A percentile compares a stretch with the other conserved stretches of the same genome.
These are phyloP conservation scores for Oreochromis spilurus DNA, from an alignment of 2,113 vertebrate genomes.

Conservation along the genomic window DNA sequence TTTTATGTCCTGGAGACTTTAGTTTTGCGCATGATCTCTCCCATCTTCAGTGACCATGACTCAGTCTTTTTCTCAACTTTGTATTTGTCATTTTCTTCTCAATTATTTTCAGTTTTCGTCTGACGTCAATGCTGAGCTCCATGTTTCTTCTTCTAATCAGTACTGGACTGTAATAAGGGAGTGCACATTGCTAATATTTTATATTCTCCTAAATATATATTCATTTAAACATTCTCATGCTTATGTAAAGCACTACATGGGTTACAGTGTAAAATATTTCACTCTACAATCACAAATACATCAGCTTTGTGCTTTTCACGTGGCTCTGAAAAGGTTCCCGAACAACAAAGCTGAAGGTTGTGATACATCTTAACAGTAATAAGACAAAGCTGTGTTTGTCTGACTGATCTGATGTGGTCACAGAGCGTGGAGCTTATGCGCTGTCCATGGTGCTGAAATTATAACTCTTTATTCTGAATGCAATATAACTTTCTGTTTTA, in stretches of 20 bases:
- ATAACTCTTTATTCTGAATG: accelerated
- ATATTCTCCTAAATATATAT: neutral
- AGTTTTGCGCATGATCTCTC: neutral
- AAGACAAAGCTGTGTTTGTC: neutral
- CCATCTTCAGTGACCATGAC: too few species aligned
- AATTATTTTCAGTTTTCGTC: neutral
- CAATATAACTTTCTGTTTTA: neutral
- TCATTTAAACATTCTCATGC: neutral
- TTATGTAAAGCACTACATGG: neutral
- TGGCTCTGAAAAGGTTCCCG: too few species aligned
- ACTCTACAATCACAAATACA: neutral
- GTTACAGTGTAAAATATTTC: neutral
- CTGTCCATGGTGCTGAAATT: neutral
- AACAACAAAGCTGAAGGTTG: neutral
- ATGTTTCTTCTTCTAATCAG: neutral
- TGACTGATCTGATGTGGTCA: neutral
- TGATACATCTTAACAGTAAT: neutral
- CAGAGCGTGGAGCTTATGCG: neutral
- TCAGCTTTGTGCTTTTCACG: neutral
- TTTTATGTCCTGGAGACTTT: too few species aligned
- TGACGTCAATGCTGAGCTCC: neutral
- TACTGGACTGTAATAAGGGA: neutral
- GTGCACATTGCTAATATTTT: neutral
- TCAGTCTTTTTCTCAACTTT: too few species aligned
- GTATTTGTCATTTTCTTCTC: too few species aligned